Evolutionary conservation across 53 echinoderm and acorn worm species (phyloP).

Genomic region (Zoroaster sp.): DNA sequence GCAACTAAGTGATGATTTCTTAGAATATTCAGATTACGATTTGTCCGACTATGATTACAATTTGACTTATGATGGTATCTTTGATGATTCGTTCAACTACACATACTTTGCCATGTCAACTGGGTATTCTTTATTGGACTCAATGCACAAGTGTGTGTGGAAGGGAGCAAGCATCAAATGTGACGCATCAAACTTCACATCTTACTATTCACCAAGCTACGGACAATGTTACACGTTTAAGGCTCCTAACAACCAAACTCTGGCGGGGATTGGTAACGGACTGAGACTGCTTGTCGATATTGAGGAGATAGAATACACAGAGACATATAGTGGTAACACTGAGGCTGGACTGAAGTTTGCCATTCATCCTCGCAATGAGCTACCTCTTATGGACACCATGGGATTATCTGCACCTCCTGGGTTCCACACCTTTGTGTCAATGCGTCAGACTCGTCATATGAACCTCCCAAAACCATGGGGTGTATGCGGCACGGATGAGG

Average conservation of each 20-base stretch:
- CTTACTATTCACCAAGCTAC: constrained; percentile 6
- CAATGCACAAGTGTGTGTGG: constrained; percentile 11
- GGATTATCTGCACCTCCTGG: constrained; percentile 41
- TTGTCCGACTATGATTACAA: not conserved
- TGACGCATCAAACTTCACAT: not conserved
- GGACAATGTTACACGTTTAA: constrained; percentile 44
- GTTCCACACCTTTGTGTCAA: constrained; percentile 32
- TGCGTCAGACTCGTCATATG: not conserved
- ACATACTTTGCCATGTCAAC: not conserved
- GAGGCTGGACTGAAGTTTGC: constrained; percentile 46
- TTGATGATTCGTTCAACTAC: constrained; percentile 22
- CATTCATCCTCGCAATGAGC: constrained; percentile 11
- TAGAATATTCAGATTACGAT: not conserved
- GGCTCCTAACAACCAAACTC: not conserved
- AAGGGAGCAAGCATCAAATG: not conserved
- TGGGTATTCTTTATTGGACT: constrained; percentile 9
- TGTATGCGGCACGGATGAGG: not conserved
- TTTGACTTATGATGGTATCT: not conserved
- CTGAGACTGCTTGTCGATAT: constrained; percentile 24
- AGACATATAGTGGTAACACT: not conserved
- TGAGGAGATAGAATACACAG: constrained; percentile 4
- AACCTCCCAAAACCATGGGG: constrained; percentile 43
- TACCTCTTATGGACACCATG: constrained; percentile 16
- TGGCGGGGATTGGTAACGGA: constrained; percentile 37
- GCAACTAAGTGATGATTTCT: not conserved